Evolutionary conservation across 1,140 invertebrate species (phyloP), one percentile per base, ranked within the genome.

Genomic region (Aphelenchoides besseyi): DNA sequence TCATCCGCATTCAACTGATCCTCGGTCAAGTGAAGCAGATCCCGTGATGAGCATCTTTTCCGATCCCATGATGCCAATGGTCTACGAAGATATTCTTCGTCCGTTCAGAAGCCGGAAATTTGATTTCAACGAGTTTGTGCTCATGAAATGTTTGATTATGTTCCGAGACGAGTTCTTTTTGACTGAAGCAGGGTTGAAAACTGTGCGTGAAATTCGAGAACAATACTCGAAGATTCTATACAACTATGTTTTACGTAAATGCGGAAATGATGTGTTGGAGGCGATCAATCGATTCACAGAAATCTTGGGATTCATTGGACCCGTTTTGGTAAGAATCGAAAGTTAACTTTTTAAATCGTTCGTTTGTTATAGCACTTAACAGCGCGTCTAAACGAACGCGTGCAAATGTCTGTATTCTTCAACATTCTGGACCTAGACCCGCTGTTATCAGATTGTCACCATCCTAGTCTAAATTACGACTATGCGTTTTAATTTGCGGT

Each of bases 91-190:
- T 59, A 28, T 59, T 28, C 18, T 59, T 5, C 18, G 16, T 59
- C 55, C 55, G 26, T 59, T 59, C 55, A 5, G 55, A 5, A 28
- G 23, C 12, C 5, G 5, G 55, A 5, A 59, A 33, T 16, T 59
- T 23, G 55, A 59, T 23, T 59, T 59, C 23, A 59, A 59, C 55
- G 55, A 59, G 18, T 59, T 8, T 33, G 55, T 59, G 5, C 32
- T 59, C 5, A 59, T 59, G 55, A 59, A 59, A 23, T 8, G 5
- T 5, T 18, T 59, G 5, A 5, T 59, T 33, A 8, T 59, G 5
- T 59, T 59, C 18, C 5, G 55, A 28, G 55, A 59, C 55, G 55
- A 59, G 55, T 59, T 59, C 55, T 59, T 59, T 23, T 23, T 59
- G 18, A 59, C 5, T 33, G 5, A 5, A 5, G 55, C 5, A 28